Percentiles rank a stretch among this genome's conserved stretches.
Evolutionary conservation across 2,113 vertebrate genomes (phyloP).

Genomic region (Crotalus helleri): DNA sequence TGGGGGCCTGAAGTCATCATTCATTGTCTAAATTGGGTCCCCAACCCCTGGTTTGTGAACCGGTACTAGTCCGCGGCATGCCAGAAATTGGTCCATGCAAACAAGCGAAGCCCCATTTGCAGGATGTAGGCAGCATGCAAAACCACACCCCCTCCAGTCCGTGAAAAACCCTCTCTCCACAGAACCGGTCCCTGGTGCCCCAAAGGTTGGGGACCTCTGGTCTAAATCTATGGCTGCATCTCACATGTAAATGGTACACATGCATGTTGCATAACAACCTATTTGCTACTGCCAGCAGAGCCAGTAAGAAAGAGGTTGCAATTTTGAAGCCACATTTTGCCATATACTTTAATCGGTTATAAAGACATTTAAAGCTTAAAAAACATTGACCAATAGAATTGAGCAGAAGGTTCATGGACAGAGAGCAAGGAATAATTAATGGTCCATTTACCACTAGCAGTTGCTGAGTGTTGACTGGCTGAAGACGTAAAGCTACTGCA

Average conservation of each 20-base stretch:
- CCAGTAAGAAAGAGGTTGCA: neutral
- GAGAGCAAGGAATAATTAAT: neutral
- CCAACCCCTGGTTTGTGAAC: too few species aligned
- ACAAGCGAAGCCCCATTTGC: too few species aligned
- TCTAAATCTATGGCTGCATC: neutral
- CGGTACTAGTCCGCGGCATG: too few species aligned
- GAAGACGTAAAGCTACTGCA: neutral
- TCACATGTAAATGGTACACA: neutral
- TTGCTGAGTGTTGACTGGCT: constrained; percentile 3
- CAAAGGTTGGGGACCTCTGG: too few species aligned
- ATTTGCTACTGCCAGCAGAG: neutral
- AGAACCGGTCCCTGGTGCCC: too few species aligned
- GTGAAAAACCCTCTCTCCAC: too few species aligned
- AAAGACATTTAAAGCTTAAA: neutral
- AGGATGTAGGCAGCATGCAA: too few species aligned
- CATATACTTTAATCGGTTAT: neutral
- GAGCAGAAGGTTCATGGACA: neutral
- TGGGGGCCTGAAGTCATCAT: neutral
- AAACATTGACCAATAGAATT: neutral
- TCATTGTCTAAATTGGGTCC: neutral
- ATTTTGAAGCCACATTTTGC: neutral
- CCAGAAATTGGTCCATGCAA: too few species aligned
- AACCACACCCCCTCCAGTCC: too few species aligned
- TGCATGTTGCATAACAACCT: neutral
- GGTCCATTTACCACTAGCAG: neutral